Base-by-base conservation (phyloP, 2,888 invertebrate genomes). In the Sinotaia quadrata region DNA sequence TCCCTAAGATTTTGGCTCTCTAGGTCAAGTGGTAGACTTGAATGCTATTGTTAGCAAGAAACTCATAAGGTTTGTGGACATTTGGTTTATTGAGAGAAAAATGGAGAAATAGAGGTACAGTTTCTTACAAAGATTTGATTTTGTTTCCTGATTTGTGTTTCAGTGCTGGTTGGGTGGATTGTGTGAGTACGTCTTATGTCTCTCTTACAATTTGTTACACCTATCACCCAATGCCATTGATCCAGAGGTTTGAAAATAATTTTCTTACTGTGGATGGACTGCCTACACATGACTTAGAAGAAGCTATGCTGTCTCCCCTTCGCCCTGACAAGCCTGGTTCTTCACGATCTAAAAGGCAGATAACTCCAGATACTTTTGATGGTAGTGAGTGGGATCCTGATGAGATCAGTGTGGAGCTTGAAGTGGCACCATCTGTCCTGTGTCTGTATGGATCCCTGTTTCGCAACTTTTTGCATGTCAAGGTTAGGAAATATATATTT, bases 181-280 rank as follows among this genome's bases (percentile, higher is more conserved):
- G 97, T 85, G 97, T 97, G 97, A 94, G 94, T 57, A 96, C 97
- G 7, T 96, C 97, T 0, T 96, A 97, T 74, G 94, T 96, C 5
- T 96, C 96, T 0, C 90, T 98, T 27, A 95, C 94, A 78, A 95
- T 98, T 62, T 92, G 93, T 73, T 98, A 97, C 87, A 92, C 92
- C 27, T 98, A 96, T 87, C 97, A 98, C 88, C 97, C 97, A 0
- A 93, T 94, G 84, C 96, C 97, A 3, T 94, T 95, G 0, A 87
- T 95, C 51, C 95, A 95, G 0, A 95, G 95, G 0, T 92, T 93
- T 77, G 95, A 95, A 0, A 95, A 95, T 52, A 74, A 63, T 31
- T 59, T 61, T 2, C 69, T 73, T 12, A 54, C 71, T 2, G 56
- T 75, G 8, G 75, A 74, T 29, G 63, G 63, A 18, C 47, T 24